Percentiles rank a stretch among this genome's conserved stretches.
phyloP scores from a whole-genome alignment of 2,113 vertebrate species.

The Microtus montanus region DNA sequence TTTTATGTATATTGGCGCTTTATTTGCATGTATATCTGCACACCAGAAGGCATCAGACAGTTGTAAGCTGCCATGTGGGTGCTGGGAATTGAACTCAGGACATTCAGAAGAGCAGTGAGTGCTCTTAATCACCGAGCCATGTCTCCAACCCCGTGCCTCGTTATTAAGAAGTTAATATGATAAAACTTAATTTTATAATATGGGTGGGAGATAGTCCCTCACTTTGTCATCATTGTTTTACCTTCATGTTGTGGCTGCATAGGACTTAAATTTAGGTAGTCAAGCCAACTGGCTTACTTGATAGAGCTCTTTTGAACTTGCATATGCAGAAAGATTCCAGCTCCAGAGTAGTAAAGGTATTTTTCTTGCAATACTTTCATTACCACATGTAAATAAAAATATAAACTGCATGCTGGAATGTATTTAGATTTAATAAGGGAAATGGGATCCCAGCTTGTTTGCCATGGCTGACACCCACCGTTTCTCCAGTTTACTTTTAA shows the following conservation, averaged over 20 bases:
- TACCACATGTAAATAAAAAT: conserved; percentile 2
- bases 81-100: too few relatives aligned
- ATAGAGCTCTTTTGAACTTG: neutral
- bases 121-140: too few relatives aligned
- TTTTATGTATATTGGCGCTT: too few relatives aligned
- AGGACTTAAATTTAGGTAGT: conserved; percentile 7
- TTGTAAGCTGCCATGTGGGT: too few relatives aligned
- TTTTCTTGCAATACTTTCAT: conserved; percentile 15
- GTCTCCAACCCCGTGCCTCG: neutral
- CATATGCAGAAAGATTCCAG: conserved; percentile 10
- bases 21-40: too few relatives aligned
- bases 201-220: neutral
- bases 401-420: neutral
- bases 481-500: neutral
- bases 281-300: conserved; percentile 1
- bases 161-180: neutral
- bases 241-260: conserved; percentile 24
- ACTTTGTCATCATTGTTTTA: neutral
- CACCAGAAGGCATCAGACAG: too few relatives aligned
- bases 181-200: neutral
- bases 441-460: neutral
- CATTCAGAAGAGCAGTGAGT: too few relatives aligned
- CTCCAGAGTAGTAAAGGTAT: neutral
- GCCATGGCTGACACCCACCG: neutral
- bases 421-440: neutral